Conservation (phyloP, 2,113 vertebrate species). For the Sorex fumeus region DNA sequence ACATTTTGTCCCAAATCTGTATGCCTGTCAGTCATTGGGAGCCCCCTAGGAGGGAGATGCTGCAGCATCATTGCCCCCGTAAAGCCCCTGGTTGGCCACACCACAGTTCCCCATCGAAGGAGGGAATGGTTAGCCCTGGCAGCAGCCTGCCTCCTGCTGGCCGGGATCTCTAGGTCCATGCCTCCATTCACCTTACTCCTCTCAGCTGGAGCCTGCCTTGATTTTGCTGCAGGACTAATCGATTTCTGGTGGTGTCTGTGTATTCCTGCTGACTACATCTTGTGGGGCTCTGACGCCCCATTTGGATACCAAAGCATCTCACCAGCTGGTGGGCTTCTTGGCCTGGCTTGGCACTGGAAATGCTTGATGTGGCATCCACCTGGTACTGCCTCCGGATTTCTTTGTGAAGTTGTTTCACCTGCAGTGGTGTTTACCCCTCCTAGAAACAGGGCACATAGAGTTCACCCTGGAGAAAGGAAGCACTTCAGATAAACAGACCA, state of each 20-base stretch:
- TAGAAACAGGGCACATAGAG: background rate
- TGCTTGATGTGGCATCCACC: background rate
- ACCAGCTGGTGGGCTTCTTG: background rate
- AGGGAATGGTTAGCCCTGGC: background rate
- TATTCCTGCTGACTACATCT: background rate
- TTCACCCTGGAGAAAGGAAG: conserved; percentile 1
- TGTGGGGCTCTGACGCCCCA: background rate
- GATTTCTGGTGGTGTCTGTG: background rate
- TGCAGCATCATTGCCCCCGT: background rate
- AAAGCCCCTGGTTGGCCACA: background rate
- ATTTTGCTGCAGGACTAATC: background rate
- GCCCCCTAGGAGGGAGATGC: background rate
- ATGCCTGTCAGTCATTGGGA: background rate
- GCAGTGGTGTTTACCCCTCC: background rate
- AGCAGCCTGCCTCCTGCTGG: background rate
- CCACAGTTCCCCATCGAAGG: background rate
- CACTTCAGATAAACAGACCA: background rate
- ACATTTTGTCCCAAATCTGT: background rate
- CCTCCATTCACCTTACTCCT: background rate
- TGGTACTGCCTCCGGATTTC: background rate
- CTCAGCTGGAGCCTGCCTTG: background rate
- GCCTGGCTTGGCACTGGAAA: background rate
- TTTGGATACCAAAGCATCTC: background rate
- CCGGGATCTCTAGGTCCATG: background rate
- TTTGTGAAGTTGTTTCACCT: conserved; percentile 3